phyloP scores from a whole-genome alignment of 2,888 invertebrate genomes.

The Pardosa pseudoannulata region DNA sequence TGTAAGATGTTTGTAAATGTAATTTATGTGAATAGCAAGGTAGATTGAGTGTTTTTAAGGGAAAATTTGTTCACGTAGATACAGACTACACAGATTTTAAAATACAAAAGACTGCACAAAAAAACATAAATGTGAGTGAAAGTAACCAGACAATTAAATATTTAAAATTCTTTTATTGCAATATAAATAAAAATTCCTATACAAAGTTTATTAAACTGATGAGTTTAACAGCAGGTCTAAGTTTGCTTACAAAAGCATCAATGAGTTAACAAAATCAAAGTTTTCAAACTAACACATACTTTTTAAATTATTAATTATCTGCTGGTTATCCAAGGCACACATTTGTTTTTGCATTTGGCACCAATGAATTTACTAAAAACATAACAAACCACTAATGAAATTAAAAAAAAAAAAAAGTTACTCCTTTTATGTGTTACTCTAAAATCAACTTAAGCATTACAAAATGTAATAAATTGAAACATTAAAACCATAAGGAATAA shows the following conservation, averaged over 20 bases:
- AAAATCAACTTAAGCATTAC: too few species aligned
- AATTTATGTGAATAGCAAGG: too few species aligned
- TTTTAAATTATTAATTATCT: slow-evolving; percentile 23
- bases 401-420: not conserved
- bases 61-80: too few species aligned
- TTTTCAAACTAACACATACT: slow-evolving; percentile 27
- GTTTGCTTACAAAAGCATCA: slow-evolving; percentile 48
- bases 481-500: too few species aligned
- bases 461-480: too few species aligned
- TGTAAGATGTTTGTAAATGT: too few species aligned
- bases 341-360: slow-evolving; percentile 53
- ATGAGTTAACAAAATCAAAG: not conserved
- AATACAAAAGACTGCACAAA: not conserved
- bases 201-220: slow-evolving; percentile 46
- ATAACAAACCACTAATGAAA: not conserved
- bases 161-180: slow-evolving; percentile 69
- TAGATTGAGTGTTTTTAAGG: too few species aligned
- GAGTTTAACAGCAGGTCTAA: slow-evolving; percentile 47
- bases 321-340: slow-evolving; percentile 54
- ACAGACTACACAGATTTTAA: not conserved
- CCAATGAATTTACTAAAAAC: slow-evolving; percentile 8
- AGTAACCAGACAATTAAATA: slow-evolving; percentile 62
- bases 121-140: not conserved
- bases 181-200: slow-evolving; percentile 69
- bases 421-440: not conserved